Percentiles rank a stretch among this genome's conserved stretches.
Evolutionary conservation across 2,797 vertebrate species (phyloP).

Genomic region (Heliangelus exortis): DNA sequence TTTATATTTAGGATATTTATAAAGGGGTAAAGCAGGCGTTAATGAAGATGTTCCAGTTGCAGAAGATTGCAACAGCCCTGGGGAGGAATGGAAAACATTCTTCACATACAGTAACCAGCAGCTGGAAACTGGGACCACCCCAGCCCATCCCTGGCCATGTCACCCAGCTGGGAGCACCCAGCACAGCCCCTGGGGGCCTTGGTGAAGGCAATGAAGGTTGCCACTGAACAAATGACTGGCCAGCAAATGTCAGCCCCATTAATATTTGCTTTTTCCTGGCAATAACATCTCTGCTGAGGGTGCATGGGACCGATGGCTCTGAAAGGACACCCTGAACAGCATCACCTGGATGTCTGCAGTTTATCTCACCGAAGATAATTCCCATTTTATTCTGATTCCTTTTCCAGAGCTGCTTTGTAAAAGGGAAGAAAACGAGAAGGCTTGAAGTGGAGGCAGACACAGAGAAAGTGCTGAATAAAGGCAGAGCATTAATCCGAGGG

Average conservation of each 20-base stretch:
- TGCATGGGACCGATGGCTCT: neutral
- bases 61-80: neutral
- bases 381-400: neutral
- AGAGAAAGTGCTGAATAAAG: neutral
- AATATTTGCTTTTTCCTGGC: neutral
- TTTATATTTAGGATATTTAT: conserved; percentile 53
- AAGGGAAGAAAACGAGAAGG: neutral
- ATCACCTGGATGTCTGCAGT: fast-evolving
- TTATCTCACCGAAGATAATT: neutral
- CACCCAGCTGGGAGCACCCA: no score
- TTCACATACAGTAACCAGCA: no score
- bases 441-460: fast-evolving
- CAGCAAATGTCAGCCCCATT: neutral
- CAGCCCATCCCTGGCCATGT: no score
- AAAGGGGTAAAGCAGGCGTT: neutral
- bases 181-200: no score
- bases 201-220: no score
- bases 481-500: neutral
- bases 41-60: conserved; percentile 37
- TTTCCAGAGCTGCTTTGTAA: neutral
- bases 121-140: no score
- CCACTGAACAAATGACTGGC: neutral
- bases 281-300: neutral
- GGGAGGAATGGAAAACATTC: neutral
- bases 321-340: neutral